Base-by-base conservation (phyloP, 1,140 invertebrate genomes). In the Pseudomyrmex cubaensis region DNA sequence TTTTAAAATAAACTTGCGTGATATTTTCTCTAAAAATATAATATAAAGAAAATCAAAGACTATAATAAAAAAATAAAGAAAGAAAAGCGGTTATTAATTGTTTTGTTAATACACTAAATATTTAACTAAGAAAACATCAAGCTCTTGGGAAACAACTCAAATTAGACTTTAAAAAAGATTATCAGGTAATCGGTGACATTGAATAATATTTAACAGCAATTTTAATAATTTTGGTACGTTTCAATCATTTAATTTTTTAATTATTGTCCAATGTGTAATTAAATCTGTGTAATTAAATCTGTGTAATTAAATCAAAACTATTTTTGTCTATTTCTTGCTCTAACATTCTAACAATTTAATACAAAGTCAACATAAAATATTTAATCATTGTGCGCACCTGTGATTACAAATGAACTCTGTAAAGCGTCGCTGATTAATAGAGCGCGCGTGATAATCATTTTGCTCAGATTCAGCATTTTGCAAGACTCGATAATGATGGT, bases 391-490 rank as follows among this genome's bases (percentile, higher is more conserved):
- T 35, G 35, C 46, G 8, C n/a, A 59, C 35, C 35, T n/a, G 20
- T 35, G 54, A 15, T 35, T 10, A 1, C 2, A 59, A 59, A 80
- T 80, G 48, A 70, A 48, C 2, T 59, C 54, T 80, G 70, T 22
- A 70, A 72, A 7, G 12, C 2, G 46, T 12, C 35, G 5, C 12
- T n/a, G 70, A 72, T 80, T 59, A 70, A 59, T n/a, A 80, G 20
- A 17, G 69, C n/a, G 44, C 52, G 13, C 12, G n/a, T 70, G 72
- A 20, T 76, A 84, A 84, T 84, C 50, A 66, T 54, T 76, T 72
- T 54, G 48, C 46, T 73, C 72, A 74, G 66, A 67, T 62, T 86
- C 61, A 76, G 64, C 59, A 13, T 83, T 85, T 87, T 20, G 80
- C 62, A 73, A 87, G 56, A 50, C 25, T 73, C 44, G 17, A 64